Base-by-base conservation (phyloP, 2,797 vertebrate genomes). In the Paratrypauchen microcephalus region DNA sequence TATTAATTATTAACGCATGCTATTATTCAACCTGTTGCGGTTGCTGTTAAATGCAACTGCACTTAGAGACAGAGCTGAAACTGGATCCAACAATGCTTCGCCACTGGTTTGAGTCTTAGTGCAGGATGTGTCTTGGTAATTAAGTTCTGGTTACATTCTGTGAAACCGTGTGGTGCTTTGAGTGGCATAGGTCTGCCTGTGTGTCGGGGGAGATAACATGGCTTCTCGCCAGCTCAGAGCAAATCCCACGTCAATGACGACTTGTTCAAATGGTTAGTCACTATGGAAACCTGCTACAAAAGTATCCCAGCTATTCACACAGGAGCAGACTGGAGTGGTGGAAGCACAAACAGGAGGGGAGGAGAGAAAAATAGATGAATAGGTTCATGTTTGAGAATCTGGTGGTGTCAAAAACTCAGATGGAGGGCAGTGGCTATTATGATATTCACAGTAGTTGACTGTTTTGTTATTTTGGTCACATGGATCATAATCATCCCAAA, bases 221-320 rank as follows among this genome's bases (percentile, higher is more conserved):
- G 81, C 79, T 79, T 77, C 83, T 80, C 78, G 85, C 74, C 76
- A 69, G 81, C 75, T 79, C 59, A 78, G 76, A 85, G 83, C 76
- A 18, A 64, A 85, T 78, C 77, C 21, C 79, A 86, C 83, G 67
- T 85, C 84, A 92, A 87, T 89, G 86, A 90, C 78, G 74, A 91
- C 80, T 87, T 88, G 85, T 89, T 90, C 84, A 87, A 89, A 87
- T 83, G 83, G 81, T 83, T 79, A 71, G 77, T 93, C 86, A 63
- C 92, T 81, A 90, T 91, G 87, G 90, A 86, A 92, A 93, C 92
- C 70, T 58, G 80, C 83, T 66, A 88, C 86, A 87, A 87, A 92
- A 91, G 88, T 90, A 91, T 91, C 88, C 83, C 78, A 83, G 89
- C 87, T 90, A 91, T 92, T 90, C 87, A 88, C 81, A 80, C 68